A percentile compares a stretch with the other conserved stretches of the same genome.
phyloP scores from a whole-genome alignment of 2,888 invertebrate species.

The Uropetala carovei region DNA sequence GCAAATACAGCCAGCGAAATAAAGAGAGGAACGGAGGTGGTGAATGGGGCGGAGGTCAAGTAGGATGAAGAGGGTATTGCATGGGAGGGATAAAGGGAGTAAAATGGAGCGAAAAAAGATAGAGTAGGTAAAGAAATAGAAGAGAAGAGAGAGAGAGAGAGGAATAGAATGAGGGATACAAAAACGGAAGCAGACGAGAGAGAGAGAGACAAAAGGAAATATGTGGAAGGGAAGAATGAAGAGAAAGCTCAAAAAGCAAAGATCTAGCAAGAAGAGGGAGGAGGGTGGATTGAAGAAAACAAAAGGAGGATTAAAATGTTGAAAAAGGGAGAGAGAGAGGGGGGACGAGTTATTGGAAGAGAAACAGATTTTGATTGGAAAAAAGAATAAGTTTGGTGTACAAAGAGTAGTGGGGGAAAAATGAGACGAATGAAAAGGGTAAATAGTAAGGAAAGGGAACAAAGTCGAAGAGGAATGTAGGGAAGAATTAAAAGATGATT shows the following conservation, averaged over 20 bases:
- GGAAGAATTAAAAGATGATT: too few species aligned
- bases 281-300: not conserved
- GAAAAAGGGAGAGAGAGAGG: not conserved
- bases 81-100: not conserved
- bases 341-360: too few species aligned
- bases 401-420: too few species aligned
- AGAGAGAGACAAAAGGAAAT: not conserved
- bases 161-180: not conserved
- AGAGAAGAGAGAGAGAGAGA: too few species aligned
- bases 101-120: not conserved
- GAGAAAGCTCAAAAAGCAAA: too few species aligned
- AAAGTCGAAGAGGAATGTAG: too few species aligned
- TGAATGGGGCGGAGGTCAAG: not conserved
- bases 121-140: not conserved
- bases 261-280: not conserved
- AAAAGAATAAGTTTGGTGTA: too few species aligned
- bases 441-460: too few species aligned
- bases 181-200: not conserved
- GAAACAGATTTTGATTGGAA: too few species aligned
- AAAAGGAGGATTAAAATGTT: not conserved
- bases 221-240: too few species aligned
- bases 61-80: not conserved
- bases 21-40: not conserved
- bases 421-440: too few species aligned
- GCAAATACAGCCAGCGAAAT: slow-evolving; percentile 3